Conservation (phyloP, 2,113 vertebrate genomes). For the Phodopus roborovskii region DNA sequence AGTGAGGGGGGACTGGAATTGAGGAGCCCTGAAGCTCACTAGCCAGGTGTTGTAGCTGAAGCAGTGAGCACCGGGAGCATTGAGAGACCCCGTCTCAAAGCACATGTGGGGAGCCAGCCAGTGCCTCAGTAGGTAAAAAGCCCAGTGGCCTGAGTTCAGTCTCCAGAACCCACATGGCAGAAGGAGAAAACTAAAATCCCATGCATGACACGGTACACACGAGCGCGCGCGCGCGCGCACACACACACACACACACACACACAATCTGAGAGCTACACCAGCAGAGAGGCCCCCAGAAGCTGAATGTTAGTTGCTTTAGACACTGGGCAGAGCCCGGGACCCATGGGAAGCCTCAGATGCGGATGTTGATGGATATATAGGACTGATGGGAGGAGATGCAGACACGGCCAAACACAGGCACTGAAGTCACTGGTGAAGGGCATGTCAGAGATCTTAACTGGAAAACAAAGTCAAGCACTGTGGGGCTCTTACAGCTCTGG, state of each 20-base stretch:
- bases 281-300: neutral
- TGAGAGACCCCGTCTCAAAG: neutral
- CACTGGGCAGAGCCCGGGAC: neutral
- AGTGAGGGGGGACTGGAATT: neutral
- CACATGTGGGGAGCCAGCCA: neutral
- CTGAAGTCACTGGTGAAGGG: too few species aligned
- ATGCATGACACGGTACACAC: neutral
- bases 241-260: neutral
- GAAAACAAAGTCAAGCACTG: accelerated
- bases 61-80: neutral
- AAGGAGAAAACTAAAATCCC: neutral
- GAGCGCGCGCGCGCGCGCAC: too few species aligned
- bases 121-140: neutral
- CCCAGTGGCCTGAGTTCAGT: neutral
- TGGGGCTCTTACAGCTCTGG: neutral
- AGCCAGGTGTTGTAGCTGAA: neutral
- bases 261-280: neutral
- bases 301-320: neutral
- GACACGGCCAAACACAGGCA: neutral
- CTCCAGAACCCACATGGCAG: neutral
- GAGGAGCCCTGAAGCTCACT: neutral
- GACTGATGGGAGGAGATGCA: neutral
- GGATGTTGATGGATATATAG: neutral
- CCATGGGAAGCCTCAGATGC: neutral
- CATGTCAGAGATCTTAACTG: neutral